Percentiles rank a stretch among this genome's conserved stretches.
Conservation (phyloP, 2,113 vertebrate genomes). For the Poecile atricapillus region DNA sequence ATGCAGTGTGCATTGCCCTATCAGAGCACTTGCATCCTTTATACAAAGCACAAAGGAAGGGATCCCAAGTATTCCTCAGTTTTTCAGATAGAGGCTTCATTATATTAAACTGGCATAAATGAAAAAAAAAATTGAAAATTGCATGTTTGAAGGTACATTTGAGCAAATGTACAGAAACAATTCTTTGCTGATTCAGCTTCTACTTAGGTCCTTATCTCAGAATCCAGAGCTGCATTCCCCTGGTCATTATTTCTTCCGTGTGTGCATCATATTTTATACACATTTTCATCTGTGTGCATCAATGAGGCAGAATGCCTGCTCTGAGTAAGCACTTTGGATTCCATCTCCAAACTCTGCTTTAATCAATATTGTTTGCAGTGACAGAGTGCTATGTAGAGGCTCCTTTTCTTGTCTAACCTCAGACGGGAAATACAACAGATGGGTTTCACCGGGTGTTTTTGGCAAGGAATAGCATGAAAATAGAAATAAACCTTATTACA, state of each 20-base stretch:
- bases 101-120: neutral
- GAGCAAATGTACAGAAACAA: neutral
- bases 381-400: neutral
- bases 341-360: slow-evolving; percentile 6
- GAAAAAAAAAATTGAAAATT: neutral
- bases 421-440: slow-evolving; percentile 52
- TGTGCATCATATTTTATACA: neutral
- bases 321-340: slow-evolving; percentile 16
- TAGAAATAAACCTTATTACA: slow-evolving; percentile 52
- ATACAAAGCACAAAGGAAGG: neutral
- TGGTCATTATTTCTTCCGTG: neutral
- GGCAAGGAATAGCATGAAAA: slow-evolving; percentile 41
- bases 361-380: slow-evolving; percentile 18
- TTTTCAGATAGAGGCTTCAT: neutral
- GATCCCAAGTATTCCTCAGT: neutral
- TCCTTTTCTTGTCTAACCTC: slow-evolving; percentile 39
- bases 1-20: neutral
- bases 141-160: neutral
- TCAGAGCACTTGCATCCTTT: neutral
- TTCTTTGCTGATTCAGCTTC: neutral
- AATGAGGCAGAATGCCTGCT: neutral
- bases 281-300: neutral
- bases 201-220: neutral
- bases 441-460: slow-evolving; percentile 38
- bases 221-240: neutral